Evolutionary conservation across 2,888 invertebrate genomes (phyloP).

Genomic region (Caenorhabditis uteleia): DNA sequence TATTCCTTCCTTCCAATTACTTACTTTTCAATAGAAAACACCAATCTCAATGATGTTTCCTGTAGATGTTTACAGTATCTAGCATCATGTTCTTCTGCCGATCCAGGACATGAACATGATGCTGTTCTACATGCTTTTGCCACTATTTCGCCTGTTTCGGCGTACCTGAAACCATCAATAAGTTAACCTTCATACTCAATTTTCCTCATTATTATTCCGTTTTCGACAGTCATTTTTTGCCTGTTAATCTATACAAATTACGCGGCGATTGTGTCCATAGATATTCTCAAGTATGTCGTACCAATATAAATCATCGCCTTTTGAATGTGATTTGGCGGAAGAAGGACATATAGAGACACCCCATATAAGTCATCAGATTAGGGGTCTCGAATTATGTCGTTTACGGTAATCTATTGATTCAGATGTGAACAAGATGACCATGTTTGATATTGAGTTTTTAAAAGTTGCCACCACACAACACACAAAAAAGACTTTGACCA

Average conservation of each 20-base stretch:
- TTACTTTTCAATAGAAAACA: constrained; percentile 54
- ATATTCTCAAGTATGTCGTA: constrained; percentile 7
- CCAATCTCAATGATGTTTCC: constrained; percentile 19
- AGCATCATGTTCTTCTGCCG: constrained; percentile 50
- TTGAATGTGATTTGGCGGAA: constrained; percentile 16
- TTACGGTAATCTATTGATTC: too few species aligned
- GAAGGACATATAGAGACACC: constrained; percentile 10
- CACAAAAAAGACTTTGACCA: constrained; percentile 37
- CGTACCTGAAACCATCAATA: constrained; percentile 39
- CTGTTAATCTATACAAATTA: neutral
- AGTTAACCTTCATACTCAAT: neutral
- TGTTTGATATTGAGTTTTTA: too few species aligned
- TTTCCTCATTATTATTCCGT: neutral
- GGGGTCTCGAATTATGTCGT: too few species aligned
- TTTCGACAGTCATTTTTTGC: neutral
- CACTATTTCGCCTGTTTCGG: constrained; percentile 58
- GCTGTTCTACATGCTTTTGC: constrained; percentile 59
- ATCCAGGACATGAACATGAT: constrained; percentile 62
- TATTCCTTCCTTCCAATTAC: too few species aligned
- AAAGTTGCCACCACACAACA: too few species aligned
- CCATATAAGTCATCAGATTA: too few species aligned
- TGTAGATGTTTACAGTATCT: constrained; percentile 41
- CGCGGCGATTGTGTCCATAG: constrained; percentile 17
- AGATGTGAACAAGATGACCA: too few species aligned
- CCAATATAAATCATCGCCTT: constrained; percentile 18